Evolutionary conservation across 2,113 vertebrate species (phyloP).

Genomic region (Prinia subflava): DNA sequence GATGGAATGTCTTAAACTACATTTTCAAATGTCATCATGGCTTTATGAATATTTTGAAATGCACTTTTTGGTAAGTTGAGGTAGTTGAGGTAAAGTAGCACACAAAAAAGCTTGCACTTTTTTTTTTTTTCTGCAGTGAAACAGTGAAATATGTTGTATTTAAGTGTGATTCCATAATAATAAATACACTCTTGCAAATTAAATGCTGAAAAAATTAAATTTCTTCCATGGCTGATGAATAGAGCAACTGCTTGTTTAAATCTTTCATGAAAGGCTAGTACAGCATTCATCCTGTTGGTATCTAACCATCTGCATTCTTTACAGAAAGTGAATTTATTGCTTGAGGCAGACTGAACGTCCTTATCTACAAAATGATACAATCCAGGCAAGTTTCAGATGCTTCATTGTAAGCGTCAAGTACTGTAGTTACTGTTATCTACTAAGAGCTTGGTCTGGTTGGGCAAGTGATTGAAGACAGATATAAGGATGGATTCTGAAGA

Average conservation of each 20-base stretch:
- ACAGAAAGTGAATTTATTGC: slow-evolving; percentile 31
- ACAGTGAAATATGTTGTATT: not conserved
- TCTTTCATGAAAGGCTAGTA: not conserved
- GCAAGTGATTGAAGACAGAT: slow-evolving; percentile 17
- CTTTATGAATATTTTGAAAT: not conserved
- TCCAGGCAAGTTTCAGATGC: not conserved
- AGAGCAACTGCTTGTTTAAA: not conserved
- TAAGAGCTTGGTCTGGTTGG: not conserved
- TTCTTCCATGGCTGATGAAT: not conserved
- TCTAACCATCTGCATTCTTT: slow-evolving; percentile 33
- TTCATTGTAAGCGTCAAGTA: not conserved
- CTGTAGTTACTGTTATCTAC: not conserved
- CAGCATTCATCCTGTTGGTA: not conserved
- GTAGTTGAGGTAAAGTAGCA: not conserved
- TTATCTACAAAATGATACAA: slow-evolving; percentile 20
- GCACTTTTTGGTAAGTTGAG: not conserved
- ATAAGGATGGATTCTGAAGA: not conserved
- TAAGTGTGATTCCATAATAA: not conserved
- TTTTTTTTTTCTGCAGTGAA: not conserved
- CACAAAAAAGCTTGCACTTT: not conserved
- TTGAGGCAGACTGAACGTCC: not conserved
- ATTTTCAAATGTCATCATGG: not conserved
- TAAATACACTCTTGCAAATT: not conserved
- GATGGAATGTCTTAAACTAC: not conserved
- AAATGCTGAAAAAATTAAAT: not conserved